These are phyloP conservation scores for Rotaria sp. DNA, from an alignment of 2,888 invertebrate genomes.

Conservation along the genomic window DNA sequence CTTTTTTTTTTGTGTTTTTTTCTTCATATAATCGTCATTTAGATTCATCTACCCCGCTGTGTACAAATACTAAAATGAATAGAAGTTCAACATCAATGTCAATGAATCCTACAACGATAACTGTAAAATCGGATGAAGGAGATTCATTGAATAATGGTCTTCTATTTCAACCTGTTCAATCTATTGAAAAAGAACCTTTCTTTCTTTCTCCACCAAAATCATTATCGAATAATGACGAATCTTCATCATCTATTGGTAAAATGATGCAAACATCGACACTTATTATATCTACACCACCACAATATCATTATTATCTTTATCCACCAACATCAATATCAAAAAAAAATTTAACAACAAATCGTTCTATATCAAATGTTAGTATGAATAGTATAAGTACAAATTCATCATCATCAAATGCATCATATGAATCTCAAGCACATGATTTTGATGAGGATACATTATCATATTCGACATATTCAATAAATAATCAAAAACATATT, in stretches of 20 bases:
- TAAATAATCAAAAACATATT: not conserved
- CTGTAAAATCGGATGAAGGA: not conserved
- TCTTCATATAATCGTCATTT: not conserved
- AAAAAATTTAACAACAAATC: not conserved
- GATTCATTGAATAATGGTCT: slow-evolving; percentile 8
- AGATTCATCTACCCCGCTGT: not conserved
- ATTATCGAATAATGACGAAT: not conserved
- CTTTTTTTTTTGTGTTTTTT: not conserved
- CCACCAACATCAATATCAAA: not conserved
- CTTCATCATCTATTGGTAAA: not conserved
- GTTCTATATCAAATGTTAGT: not conserved
- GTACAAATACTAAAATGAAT: not conserved
- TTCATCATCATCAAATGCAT: not conserved
- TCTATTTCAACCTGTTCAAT: not conserved
- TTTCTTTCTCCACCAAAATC: not conserved
- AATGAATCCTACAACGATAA: not conserved
- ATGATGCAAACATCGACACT: slow-evolving; percentile 19
- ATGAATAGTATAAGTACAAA: slow-evolving; percentile 5
- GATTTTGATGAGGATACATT: not conserved
- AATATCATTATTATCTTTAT: slow-evolving; percentile 4
- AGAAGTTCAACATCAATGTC: not conserved
- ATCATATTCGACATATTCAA: not conserved
- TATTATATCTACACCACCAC: not conserved
- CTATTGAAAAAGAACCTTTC: not conserved
- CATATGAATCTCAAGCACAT: not conserved